These are phyloP conservation scores for Dascyllus trimaculatus DNA, from an alignment of 2,113 vertebrate species.

Conservation along the genomic window DNA sequence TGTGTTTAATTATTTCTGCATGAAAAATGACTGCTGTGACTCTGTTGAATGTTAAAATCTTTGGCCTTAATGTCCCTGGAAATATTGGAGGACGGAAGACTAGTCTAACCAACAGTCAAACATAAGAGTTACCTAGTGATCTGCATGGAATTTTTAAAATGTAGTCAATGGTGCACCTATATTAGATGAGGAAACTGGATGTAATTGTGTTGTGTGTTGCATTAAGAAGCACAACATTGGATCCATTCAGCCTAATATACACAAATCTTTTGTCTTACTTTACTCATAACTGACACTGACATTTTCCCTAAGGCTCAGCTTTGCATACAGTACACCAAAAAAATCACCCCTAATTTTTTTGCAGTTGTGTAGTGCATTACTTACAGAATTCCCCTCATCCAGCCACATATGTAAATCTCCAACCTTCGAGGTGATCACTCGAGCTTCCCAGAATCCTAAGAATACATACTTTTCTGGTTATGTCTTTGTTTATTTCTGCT, in stretches of 20 bases:
- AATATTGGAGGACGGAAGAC: not conserved
- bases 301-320: too few species aligned
- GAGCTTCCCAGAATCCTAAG: not conserved
- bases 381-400: not conserved
- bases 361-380: not conserved
- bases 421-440: not conserved
- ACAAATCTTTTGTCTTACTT: not conserved
- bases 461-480: not conserved
- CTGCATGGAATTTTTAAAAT: not conserved
- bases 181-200: not conserved
- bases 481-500: not conserved
- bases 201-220: not conserved
- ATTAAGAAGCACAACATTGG: not conserved
- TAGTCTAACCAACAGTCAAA: not conserved
- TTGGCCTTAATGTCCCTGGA: not conserved
- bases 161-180: not conserved
- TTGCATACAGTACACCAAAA: too few species aligned
- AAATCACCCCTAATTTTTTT: not conserved
- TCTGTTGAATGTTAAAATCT: not conserved
- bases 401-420: not conserved
- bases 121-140: not conserved
- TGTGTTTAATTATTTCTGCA: not conserved
- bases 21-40: not conserved
- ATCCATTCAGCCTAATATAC: too few species aligned
- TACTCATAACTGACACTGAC: not conserved